Conservation (phyloP, 2,888 invertebrate species). For the Orthosia incerta region DNA sequence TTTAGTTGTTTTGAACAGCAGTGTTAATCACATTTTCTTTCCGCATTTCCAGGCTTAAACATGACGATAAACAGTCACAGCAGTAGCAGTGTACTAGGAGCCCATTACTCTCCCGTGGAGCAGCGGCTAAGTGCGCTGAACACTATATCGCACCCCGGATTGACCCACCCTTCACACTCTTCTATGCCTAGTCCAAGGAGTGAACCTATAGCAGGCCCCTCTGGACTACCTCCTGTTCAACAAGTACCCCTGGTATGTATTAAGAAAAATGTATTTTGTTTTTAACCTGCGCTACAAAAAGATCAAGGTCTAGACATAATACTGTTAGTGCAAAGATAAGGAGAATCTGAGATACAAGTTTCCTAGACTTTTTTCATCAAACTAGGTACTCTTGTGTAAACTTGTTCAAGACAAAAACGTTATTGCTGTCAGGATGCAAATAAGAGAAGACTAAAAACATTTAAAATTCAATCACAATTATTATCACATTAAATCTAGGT, state of each 20-base stretch:
- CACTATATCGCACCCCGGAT: constrained; percentile 82
- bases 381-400: no score
- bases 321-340: no score
- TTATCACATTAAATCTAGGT: no score
- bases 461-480: no score
- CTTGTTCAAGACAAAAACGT: background rate
- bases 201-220: constrained; percentile 95
- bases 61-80: constrained; percentile 91
- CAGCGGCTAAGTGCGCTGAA: constrained; percentile 84
- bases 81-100: constrained; percentile 78
- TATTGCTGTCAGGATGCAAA: no score
- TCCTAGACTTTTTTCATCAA: background rate
- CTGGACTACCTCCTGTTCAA: constrained; percentile 96
- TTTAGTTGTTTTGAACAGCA: background rate
- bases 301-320: no score
- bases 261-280: background rate
- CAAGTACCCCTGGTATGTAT: constrained; percentile 95
- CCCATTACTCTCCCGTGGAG: constrained; percentile 87
- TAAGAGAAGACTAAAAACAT: no score
- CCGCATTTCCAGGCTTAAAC: constrained; percentile 87
- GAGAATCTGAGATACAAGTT: background rate
- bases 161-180: constrained; percentile 84
- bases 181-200: constrained; percentile 92
- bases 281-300: background rate
- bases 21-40: background rate